Evolutionary conservation across 2,113 vertebrate genomes (phyloP).

Genomic region (Paramormyrops kingsleyae): DNA sequence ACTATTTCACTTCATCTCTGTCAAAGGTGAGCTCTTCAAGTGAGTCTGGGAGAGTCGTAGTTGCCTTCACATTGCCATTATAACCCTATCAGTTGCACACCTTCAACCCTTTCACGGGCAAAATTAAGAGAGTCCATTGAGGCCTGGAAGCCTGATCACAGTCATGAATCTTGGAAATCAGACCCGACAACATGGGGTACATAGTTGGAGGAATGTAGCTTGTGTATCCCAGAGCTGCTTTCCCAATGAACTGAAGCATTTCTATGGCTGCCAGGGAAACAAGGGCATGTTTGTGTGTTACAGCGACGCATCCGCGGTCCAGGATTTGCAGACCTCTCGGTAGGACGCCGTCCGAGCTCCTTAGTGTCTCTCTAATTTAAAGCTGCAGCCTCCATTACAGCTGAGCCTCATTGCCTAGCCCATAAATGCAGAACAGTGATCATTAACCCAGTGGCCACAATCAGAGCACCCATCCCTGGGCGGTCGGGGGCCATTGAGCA

Average conservation of each 20-base stretch:
- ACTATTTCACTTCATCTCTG: not conserved
- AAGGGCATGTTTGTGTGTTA: not conserved
- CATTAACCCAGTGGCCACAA: conserved; percentile 22
- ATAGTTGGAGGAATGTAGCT: not conserved
- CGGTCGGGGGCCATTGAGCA: conserved; percentile 39
- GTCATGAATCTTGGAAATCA: not conserved
- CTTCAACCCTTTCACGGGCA: not conserved
- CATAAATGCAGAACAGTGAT: conserved; percentile 21
- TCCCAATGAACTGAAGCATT: not conserved
- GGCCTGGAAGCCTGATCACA: not conserved
- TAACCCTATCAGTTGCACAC: not conserved
- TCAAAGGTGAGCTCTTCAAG: not conserved
- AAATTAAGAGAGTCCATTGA: not conserved
- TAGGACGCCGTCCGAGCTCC: not conserved
- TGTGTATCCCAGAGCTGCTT: not conserved
- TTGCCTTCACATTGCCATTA: not conserved
- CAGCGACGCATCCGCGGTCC: not conserved
- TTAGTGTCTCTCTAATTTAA: not conserved
- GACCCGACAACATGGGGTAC: not conserved
- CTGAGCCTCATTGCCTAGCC: not conserved
- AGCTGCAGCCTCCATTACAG: not conserved
- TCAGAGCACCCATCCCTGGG: conserved; percentile 25
- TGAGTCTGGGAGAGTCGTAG: not conserved
- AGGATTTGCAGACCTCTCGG: not conserved
- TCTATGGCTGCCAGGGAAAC: not conserved